Evolutionary conservation across 1,140 invertebrate species (phyloP).

Genomic region (Temnothorax longispinosus): DNA sequence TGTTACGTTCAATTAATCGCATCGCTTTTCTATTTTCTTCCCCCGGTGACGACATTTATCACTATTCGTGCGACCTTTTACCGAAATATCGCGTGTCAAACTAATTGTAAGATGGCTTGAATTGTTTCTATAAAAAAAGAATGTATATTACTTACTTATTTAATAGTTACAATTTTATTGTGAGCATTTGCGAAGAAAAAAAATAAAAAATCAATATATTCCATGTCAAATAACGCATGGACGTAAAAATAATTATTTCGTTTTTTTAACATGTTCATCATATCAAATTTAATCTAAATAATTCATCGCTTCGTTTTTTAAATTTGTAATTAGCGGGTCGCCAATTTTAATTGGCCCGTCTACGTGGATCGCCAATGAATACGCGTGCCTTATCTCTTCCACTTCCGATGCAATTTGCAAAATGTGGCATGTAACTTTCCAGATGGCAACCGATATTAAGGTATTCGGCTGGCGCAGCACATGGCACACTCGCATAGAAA

Average conservation of each 20-base stretch:
- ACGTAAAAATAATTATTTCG: neutral
- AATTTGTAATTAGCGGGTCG: neutral
- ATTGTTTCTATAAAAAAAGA: neutral
- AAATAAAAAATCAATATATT: neutral
- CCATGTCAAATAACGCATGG: neutral
- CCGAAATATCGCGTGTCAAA: neutral
- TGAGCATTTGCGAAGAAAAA: neutral
- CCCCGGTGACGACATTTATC: neutral
- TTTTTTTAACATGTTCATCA: neutral
- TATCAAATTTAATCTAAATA: neutral
- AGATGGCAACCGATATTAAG: conserved; percentile 18
- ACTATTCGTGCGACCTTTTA: neutral
- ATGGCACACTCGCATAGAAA: conserved; percentile 10
- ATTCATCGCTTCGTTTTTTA: neutral
- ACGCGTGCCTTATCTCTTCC: conserved; percentile 34
- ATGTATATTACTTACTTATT: neutral
- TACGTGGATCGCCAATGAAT: neutral
- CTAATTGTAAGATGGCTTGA: neutral
- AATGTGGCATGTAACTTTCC: conserved; percentile 5
- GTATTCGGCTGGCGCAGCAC: conserved; percentile 24
- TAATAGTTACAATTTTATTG: neutral
- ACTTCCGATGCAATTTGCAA: conserved; percentile 10
- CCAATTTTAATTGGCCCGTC: conserved; percentile 28
- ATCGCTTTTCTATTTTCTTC: neutral
- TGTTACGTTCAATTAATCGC: conserved; percentile 38